phyloP scores from a whole-genome alignment of 2,113 vertebrate species.

The Carassius auratus region DNA sequence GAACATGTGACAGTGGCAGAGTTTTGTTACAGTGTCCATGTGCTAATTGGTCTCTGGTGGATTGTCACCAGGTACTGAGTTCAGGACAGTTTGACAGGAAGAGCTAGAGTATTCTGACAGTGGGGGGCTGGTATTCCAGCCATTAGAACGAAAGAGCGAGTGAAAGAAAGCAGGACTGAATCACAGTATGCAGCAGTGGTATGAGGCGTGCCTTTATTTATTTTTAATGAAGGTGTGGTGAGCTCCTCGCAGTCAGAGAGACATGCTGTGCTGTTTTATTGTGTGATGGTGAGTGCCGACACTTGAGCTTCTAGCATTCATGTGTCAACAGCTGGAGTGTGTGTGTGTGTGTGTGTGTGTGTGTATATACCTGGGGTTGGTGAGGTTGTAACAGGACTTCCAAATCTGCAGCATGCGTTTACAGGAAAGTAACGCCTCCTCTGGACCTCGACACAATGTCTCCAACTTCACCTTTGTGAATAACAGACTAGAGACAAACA shows the following conservation, averaged over 20 bases:
- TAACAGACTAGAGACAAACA: constrained; percentile 78
- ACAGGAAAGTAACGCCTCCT: constrained; percentile 94
- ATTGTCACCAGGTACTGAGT: constrained; percentile 25
- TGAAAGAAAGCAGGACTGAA: too few relatives aligned
- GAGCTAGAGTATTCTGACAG: constrained; percentile 32
- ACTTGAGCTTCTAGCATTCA: constrained; percentile 22
- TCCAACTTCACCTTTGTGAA: constrained; percentile 98
- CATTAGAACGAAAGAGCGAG: constrained; percentile 21
- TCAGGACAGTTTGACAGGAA: constrained; percentile 47
- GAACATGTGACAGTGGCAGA: not conserved
- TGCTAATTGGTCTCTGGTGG: constrained; percentile 53
- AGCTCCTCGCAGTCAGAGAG: constrained; percentile 30
- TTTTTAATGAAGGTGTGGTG: constrained; percentile 42
- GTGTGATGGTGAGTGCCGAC: constrained; percentile 10
- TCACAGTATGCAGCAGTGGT: constrained; percentile 23
- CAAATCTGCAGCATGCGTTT: constrained; percentile 99
- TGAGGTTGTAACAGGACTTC: constrained; percentile 99
- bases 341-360: constrained; percentile 23
- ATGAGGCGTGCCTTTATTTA: constrained; percentile 29
- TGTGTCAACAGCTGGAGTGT: constrained; percentile 9
- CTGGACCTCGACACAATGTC: constrained; percentile 89
- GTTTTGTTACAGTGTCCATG: constrained; percentile 29
- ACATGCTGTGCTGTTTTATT: constrained; percentile 26
- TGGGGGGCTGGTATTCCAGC: not conserved
- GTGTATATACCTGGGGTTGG: constrained; percentile 88